Percentiles rank a stretch among this genome's conserved stretches.
These are phyloP conservation scores for Dicrostonyx torquatus DNA, from an alignment of 2,797 vertebrate species.

Conservation along the genomic window DNA sequence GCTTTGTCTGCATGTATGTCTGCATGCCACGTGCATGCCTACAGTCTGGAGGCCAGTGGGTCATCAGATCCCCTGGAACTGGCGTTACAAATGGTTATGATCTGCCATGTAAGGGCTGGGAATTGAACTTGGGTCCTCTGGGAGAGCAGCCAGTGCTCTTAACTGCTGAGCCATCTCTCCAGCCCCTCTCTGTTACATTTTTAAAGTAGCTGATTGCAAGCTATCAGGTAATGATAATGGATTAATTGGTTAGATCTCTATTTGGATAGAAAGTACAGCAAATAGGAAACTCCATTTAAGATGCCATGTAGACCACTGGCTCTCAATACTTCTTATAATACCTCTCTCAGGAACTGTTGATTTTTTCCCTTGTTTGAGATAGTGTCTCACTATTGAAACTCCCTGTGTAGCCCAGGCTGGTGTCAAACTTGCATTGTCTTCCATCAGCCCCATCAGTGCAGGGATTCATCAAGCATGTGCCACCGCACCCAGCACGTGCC, in stretches of 20 bases:
- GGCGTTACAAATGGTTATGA: neutral
- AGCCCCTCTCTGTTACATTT: neutral
- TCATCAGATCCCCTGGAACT: neutral
- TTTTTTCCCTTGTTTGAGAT: neutral
- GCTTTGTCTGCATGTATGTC: neutral
- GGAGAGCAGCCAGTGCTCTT: neutral
- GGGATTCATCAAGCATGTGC: neutral
- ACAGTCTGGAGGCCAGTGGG: no score
- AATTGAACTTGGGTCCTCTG: neutral
- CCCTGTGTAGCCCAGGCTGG: neutral
- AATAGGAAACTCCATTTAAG: neutral
- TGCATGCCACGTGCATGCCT: neutral
- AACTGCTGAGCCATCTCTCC: neutral
- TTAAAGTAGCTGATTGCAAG: neutral
- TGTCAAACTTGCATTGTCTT: neutral
- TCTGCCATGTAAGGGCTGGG: neutral
- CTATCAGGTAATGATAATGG: neutral
- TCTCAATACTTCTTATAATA: neutral
- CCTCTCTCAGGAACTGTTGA: neutral
- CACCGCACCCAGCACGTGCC: accelerated
- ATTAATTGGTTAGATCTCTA: neutral
- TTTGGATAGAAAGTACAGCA: neutral
- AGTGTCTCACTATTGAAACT: neutral
- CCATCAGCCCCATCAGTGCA: neutral
- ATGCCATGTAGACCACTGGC: neutral